Evolutionary conservation across 2,113 vertebrate genomes (phyloP).

Genomic region (Gymnogyps californianus): DNA sequence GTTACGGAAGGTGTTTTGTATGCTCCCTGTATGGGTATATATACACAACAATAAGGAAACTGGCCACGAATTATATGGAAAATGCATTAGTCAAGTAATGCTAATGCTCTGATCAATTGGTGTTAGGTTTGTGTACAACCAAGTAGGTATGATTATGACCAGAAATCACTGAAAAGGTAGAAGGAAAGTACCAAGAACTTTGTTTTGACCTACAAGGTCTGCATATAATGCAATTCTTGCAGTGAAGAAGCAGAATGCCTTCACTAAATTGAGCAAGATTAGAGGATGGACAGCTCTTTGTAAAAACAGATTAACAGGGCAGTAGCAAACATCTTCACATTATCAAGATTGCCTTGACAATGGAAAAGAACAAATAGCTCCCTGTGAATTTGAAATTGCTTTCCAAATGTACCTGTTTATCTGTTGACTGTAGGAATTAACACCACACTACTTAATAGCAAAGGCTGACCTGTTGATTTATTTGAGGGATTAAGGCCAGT

Average conservation of each 20-base stretch:
- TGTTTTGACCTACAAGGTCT: neutral
- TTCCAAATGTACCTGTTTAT: neutral
- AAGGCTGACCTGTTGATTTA: neutral
- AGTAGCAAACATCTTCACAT: neutral
- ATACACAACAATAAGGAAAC: neutral
- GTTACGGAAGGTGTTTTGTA: neutral
- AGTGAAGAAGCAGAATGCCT: neutral
- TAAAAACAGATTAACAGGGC: neutral
- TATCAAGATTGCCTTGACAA: neutral
- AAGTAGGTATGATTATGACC: neutral
- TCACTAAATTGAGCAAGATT: conserved; percentile 9
- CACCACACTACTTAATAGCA: neutral
- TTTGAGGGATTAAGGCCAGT: neutral
- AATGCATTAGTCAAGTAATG: neutral
- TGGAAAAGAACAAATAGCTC: neutral
- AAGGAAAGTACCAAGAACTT: neutral
- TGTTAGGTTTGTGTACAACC: neutral
- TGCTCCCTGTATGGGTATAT: neutral
- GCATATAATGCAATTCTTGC: neutral
- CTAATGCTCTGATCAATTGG: fast-evolving
- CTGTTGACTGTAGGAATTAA: neutral
- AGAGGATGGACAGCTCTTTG: neutral
- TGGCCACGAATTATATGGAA: neutral
- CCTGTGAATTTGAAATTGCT: neutral
- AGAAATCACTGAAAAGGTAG: neutral